phyloP scores from a whole-genome alignment of 2,797 vertebrate species.

The Cossypha polioptera region DNA sequence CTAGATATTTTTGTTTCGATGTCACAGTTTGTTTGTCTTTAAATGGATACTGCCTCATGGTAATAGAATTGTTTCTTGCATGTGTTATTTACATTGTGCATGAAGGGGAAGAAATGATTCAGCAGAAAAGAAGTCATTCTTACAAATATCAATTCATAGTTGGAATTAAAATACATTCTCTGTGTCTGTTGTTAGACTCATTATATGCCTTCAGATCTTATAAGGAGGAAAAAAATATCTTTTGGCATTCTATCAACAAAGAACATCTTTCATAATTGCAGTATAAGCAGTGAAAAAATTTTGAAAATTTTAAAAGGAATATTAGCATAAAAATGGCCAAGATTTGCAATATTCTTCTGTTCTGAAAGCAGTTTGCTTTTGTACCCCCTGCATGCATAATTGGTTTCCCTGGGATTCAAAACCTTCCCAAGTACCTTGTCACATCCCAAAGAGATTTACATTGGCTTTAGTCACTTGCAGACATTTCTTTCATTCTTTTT shows the following conservation, averaged over 20 bases:
- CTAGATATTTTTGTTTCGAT: not conserved
- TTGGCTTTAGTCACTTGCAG: not conserved
- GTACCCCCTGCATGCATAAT: not conserved
- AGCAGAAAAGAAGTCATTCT: not conserved
- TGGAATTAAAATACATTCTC: conserved; percentile 5
- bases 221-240: not conserved
- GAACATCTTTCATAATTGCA: not conserved
- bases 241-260: not conserved
- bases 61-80: not conserved
- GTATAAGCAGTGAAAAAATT: not conserved
- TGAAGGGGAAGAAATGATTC: not conserved
- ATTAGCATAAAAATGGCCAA: not conserved
- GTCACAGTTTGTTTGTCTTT: not conserved
- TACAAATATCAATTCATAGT: not conserved
- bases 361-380: not conserved
- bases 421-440: not conserved
- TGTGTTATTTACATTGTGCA: not conserved
- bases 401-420: not conserved
- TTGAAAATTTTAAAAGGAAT: not conserved
- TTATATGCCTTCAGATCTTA: not conserved
- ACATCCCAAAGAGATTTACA: not conserved
- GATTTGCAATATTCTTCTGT: not conserved
- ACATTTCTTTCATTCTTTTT: not conserved
- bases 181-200: not conserved
- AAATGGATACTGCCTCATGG: not conserved